A percentile compares a stretch with the other conserved stretches of the same genome.
phyloP scores from a whole-genome alignment of 2,797 vertebrate genomes.

The Cuniculus paca region DNA sequence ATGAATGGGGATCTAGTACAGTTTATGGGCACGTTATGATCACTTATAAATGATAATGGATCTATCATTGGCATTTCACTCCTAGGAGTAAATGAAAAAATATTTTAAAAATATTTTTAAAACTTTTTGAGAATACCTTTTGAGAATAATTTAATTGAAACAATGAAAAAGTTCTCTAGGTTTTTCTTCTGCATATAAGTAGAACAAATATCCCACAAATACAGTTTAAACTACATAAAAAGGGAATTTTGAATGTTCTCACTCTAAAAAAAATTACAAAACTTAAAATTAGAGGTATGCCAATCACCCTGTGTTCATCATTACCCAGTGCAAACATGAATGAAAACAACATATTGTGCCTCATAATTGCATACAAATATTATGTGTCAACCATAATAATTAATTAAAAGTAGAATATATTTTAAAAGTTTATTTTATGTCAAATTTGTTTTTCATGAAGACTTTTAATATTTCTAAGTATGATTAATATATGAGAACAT shows the following conservation, averaged over 20 bases:
- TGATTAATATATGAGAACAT: not conserved
- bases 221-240: not conserved
- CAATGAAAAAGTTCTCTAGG: not conserved
- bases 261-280: not conserved
- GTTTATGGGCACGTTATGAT: not conserved
- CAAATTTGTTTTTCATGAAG: not conserved
- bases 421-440: not conserved
- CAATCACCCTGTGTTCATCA: not conserved
- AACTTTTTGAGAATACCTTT: not conserved
- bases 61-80: not conserved
- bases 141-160: slow-evolving; percentile 2
- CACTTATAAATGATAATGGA: not conserved
- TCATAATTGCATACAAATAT: not conserved
- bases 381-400: not conserved
- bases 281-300: not conserved
- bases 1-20: not conserved
- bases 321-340: not conserved
- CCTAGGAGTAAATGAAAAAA: not conserved
- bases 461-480: not conserved
- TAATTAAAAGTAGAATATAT: not conserved
- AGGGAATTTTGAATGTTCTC: not conserved
- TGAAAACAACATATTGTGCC: not conserved
- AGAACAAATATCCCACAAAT: not conserved
- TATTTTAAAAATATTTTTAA: not conserved
- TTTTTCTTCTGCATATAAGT: not conserved